A percentile compares a stretch with the other conserved stretches of the same genome.
Evolutionary conservation across 1,140 invertebrate genomes (phyloP).

Genomic region (Lutraria rhynchaena): DNA sequence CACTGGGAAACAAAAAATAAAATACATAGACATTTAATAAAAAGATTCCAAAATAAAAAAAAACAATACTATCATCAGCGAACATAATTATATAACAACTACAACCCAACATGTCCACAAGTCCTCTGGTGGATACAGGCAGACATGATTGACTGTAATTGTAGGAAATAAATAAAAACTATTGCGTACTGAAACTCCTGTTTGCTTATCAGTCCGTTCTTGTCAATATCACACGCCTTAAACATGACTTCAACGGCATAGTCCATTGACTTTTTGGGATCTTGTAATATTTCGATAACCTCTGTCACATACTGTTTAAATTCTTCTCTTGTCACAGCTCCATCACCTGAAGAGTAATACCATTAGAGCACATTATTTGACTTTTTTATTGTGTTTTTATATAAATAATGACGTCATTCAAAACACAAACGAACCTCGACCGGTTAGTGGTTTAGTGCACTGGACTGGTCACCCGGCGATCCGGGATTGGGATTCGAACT

Average conservation of each 20-base stretch:
- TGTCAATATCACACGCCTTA: neutral
- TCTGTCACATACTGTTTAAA: conserved; percentile 2
- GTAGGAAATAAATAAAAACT: neutral
- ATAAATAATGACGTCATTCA: neutral
- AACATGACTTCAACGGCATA: conserved; percentile 13
- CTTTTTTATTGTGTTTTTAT: neutral
- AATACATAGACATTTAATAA: too few species aligned
- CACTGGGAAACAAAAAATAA: too few species aligned
- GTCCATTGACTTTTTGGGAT: conserved; percentile 5
- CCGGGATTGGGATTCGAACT: too few species aligned
- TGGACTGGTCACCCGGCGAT: too few species aligned
- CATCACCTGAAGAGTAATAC: conserved; percentile 13
- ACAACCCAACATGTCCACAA: neutral
- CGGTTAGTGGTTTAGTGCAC: too few species aligned
- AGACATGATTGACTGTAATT: neutral
- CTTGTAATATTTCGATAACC: neutral
- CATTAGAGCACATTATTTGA: neutral
- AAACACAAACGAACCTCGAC: too few species aligned
- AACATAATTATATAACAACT: neutral
- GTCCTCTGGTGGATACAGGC: neutral
- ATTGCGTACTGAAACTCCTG: conserved; percentile 25
- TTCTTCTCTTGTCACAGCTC: conserved; percentile 24
- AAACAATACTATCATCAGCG: neutral
- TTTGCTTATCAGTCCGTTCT: neutral
- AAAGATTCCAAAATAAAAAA: too few species aligned